Conservation (phyloP, 2,113 vertebrate genomes). For the Sarotherodon lohbergeri region DNA sequence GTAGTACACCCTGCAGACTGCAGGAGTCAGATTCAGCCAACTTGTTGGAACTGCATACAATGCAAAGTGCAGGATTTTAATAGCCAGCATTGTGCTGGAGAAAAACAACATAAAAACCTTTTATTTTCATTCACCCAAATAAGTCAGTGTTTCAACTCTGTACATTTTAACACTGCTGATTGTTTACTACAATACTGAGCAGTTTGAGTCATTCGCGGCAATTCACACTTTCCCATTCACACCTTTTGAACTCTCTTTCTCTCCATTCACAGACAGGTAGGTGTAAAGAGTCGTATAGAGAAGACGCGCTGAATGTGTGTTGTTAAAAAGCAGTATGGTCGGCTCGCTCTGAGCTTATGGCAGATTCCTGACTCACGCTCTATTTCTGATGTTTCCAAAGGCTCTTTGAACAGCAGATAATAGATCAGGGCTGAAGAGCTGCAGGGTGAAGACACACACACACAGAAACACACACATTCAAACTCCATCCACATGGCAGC, state of each 20-base stretch:
- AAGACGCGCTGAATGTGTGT: neutral
- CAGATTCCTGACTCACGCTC: constrained; percentile 20
- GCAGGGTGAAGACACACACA: neutral
- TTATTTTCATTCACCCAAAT: neutral
- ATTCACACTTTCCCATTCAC: neutral
- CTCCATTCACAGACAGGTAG: constrained; percentile 40
- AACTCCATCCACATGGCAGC: neutral
- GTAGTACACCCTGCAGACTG: neutral
- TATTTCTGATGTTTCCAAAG: constrained; percentile 32
- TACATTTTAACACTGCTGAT: neutral
- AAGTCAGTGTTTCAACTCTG: neutral
- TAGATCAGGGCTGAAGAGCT: constrained; percentile 28
- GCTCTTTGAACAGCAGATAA: constrained; percentile 39
- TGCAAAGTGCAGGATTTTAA: neutral
- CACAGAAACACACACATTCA: neutral
- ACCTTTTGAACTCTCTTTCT: neutral
- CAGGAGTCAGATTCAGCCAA: neutral
- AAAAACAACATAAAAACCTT: neutral
- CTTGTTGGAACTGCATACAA: neutral
- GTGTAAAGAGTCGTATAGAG: neutral
- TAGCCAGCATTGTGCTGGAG: neutral
- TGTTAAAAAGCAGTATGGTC: neutral
- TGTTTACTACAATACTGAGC: neutral
- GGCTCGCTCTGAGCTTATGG: neutral
- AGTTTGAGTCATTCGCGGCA: neutral